Evolutionary conservation across 2,888 invertebrate genomes (phyloP), one percentile per base, ranked within the genome.

Genomic region (Netelia virgata): DNA sequence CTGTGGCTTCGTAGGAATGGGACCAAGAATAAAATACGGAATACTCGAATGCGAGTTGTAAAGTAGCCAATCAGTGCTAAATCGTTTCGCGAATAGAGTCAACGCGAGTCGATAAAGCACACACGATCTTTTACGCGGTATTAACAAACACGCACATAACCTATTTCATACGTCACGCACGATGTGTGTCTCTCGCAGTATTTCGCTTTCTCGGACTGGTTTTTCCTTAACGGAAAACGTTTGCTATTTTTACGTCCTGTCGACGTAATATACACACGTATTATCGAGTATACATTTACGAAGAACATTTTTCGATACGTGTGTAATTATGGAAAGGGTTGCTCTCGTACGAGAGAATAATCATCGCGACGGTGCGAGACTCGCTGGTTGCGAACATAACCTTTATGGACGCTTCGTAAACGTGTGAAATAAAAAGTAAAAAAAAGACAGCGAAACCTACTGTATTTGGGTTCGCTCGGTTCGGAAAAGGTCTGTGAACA

Each of bases 21-120:
- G 55, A 28, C 11, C 28, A 72, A 63, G 61, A 50, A 23, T 66
- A 10, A 66, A 47, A 69, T 69, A 28, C 14, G 55, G 59, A 59
- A 59, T 68, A 47, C 47, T 73, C 50, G 57, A 36, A 53, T 61
- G 50, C 28, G 41, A 11, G 76, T 41, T 55, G 69, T 70, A 43
- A 74, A 80, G 66, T 74, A 80, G 68, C 80, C 73, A 74, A 80
- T 74, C 73, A 68, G 43, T 59, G 47, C 50, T 59, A 73, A 80
- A 80, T 80, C 68, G 68, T 68, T 59, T 80, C 66, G 59, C 80
- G 80, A 73, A 74, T 68, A 59, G 80, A 73, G 66, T 73, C 74
- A 80, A 80, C 68, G 66, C 59, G 80, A 80, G 74, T 74, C 80
- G 68, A 80, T 80, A 68, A 77, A 77, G 53, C 76, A 77, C 76